These are phyloP conservation scores for Dorcus parallelipipedus DNA, from an alignment of 2,888 invertebrate species.

Conservation along the genomic window DNA sequence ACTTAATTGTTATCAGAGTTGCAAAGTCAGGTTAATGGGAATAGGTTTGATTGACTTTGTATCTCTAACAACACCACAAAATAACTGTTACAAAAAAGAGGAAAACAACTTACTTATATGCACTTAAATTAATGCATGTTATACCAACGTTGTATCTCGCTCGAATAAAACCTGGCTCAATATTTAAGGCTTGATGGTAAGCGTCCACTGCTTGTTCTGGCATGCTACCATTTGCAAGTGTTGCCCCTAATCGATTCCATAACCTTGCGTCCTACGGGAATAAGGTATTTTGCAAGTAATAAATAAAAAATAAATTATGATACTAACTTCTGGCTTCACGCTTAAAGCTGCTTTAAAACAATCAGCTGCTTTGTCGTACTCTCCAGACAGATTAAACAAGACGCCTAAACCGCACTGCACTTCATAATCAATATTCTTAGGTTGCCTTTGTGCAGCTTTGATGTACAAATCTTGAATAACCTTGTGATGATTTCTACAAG, in stretches of 20 bases:
- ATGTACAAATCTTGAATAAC: conserved; percentile 74
- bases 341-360: conserved; percentile 90
- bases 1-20: no score
- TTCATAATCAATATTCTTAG: conserved; percentile 76
- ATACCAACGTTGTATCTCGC: conserved; percentile 98
- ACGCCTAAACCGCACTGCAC: conserved; percentile 94
- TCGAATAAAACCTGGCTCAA: conserved; percentile 94
- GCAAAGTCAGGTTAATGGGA: no score
- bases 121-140: conserved; percentile 93
- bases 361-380: conserved; percentile 95
- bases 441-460: conserved; percentile 74
- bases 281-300: not conserved
- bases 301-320: not conserved
- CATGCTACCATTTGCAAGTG: conserved; percentile 90
- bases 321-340: conserved; percentile 67
- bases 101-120: conserved; percentile 56
- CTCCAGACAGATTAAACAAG: conserved; percentile 89
- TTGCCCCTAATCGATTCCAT: conserved; percentile 97
- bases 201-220: conserved; percentile 97
- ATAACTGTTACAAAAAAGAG: not conserved
- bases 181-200: conserved; percentile 84
- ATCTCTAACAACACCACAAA: no score
- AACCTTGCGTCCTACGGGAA: conserved; percentile 74
- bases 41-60: no score
- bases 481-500: conserved; percentile 53